Evolutionary conservation across 2,888 invertebrate species (phyloP).

Genomic region (Drosophila conformis): DNA sequence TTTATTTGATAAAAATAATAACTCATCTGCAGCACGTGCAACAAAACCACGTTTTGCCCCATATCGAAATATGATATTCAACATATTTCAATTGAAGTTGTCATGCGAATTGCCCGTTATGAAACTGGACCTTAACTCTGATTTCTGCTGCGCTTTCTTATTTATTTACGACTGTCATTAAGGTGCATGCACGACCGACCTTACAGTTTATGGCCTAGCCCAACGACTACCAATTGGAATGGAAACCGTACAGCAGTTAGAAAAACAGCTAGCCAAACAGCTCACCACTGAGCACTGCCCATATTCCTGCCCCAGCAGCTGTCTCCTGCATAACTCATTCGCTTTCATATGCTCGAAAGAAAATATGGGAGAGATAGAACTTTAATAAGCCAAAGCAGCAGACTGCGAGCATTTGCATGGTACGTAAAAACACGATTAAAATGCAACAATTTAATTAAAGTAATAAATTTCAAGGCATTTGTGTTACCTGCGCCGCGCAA

Average conservation of each 20-base stretch:
- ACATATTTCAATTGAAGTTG: conserved; percentile 22
- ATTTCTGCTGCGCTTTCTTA: conserved; percentile 40
- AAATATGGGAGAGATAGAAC: background rate
- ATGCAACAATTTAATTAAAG: conserved; percentile 72
- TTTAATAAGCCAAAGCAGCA: conserved; percentile 3
- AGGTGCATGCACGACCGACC: conserved; percentile 47
- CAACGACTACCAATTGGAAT: conserved; percentile 15
- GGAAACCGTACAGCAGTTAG: conserved; percentile 12
- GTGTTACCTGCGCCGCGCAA: conserved; percentile 6
- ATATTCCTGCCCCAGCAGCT: background rate
- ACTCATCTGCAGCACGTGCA: background rate
- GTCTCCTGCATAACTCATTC: conserved; percentile 58
- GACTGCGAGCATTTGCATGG: conserved; percentile 23
- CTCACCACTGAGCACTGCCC: conserved; percentile 2
- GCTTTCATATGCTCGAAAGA: conserved; percentile 52
- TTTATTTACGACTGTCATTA: conserved; percentile 67
- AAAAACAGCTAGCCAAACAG: conserved; percentile 54
- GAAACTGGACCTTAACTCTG: conserved; percentile 11
- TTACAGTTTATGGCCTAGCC: conserved; percentile 44
- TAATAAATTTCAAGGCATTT: conserved; percentile 70
- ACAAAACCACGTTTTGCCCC: background rate
- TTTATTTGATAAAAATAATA: background rate
- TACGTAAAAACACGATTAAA: conserved; percentile 50
- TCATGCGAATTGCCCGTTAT: conserved; percentile 15
- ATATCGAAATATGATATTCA: conserved; percentile 19